A percentile compares a stretch with the other conserved stretches of the same genome.
Conservation (phyloP, 1,140 invertebrate genomes). For the Oryzaephilus surinamensis region DNA sequence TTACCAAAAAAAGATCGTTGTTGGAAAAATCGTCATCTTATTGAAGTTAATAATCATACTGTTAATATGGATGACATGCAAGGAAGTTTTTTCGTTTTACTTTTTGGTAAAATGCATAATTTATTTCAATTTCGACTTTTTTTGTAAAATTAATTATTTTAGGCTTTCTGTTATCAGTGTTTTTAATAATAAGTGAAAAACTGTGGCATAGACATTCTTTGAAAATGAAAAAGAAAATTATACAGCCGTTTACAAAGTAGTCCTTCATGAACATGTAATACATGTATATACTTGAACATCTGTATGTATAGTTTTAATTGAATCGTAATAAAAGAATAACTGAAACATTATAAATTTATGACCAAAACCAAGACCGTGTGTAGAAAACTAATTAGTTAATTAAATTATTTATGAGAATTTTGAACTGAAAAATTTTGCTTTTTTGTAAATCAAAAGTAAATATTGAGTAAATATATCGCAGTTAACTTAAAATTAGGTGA, state of each 20-base stretch:
- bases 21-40: conserved; percentile 47
- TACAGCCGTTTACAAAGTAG: conserved; percentile 49
- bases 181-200: conserved; percentile 45
- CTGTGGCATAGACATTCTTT: conserved; percentile 39
- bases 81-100: conserved; percentile 73
- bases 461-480: too few species aligned
- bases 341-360: conserved; percentile 3
- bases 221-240: conserved; percentile 41
- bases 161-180: conserved; percentile 33
- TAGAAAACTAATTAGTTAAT: not conserved
- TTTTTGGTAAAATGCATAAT: too few species aligned
- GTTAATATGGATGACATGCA: conserved; percentile 83
- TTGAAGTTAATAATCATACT: conserved; percentile 68
- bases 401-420: too few species aligned
- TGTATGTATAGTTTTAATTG: not conserved
- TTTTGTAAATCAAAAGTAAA: too few species aligned
- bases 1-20: conserved; percentile 74
- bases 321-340: too few species aligned
- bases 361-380: not conserved
- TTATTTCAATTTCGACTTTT: too few species aligned
- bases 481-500: too few species aligned
- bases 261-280: conserved; percentile 4
- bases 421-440: too few species aligned
- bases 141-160: too few species aligned
- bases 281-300: not conserved